Percentiles rank a stretch among this genome's conserved stretches.
phyloP scores from a whole-genome alignment of 2,888 invertebrate species.

The Cancer borealis region DNA sequence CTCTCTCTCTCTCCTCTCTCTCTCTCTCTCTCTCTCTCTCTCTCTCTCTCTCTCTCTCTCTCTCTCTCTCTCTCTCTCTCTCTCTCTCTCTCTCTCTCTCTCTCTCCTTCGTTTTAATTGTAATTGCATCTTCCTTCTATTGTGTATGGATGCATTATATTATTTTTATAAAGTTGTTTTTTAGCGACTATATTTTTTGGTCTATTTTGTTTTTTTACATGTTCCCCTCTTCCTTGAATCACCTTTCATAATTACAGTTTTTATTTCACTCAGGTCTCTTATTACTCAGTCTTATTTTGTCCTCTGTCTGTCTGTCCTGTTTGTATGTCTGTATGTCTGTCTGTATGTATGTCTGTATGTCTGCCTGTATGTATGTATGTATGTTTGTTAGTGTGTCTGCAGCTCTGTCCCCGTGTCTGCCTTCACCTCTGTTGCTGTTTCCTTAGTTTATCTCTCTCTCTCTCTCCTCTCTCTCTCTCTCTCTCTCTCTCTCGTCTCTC shows the following conservation, averaged over 20 bases:
- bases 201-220: background rate
- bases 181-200: background rate
- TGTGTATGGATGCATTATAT: background rate
- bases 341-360: background rate
- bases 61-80: conserved; percentile 25
- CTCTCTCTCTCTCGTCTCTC: conserved; percentile 36
- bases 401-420: background rate
- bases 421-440: background rate
- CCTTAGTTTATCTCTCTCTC: background rate
- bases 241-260: background rate
- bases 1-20: background rate
- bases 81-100: conserved; percentile 27
- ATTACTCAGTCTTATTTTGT: background rate
- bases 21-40: background rate
- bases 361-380: background rate
- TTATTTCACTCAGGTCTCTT: background rate
- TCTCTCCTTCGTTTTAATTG: conserved; percentile 25
- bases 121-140: conserved; percentile 4
- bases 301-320: background rate
- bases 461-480: conserved; percentile 45
- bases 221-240: conserved; percentile 9
- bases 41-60: background rate
- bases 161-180: background rate
- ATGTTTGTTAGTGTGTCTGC: background rate
- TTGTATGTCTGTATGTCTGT: background rate